phyloP scores from a whole-genome alignment of 2,113 vertebrate genomes.

The Oenanthe melanoleuca region DNA sequence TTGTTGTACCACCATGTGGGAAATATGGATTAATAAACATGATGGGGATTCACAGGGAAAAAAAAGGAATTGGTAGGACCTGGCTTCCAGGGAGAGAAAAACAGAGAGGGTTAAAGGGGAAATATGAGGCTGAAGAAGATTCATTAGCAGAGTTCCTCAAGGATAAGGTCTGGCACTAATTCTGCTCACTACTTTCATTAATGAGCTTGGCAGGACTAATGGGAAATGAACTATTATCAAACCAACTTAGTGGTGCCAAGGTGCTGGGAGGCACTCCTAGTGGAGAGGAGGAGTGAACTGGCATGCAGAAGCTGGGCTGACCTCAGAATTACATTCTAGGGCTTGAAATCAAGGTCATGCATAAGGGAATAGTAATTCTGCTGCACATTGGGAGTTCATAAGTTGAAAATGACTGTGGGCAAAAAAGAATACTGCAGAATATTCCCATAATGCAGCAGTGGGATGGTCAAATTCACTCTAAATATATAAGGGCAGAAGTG shows the following conservation, averaged over 20 bases:
- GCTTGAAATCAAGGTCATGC: neutral
- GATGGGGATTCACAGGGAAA: neutral
- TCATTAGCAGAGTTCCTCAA: neutral
- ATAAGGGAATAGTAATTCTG: neutral
- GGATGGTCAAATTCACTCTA: neutral
- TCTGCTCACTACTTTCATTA: neutral
- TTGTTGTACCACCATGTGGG: neutral
- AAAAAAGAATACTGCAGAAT: neutral
- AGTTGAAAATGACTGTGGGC: neutral
- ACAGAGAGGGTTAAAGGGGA: neutral
- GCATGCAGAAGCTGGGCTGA: neutral
- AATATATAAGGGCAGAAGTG: neutral
- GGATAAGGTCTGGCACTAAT: neutral
- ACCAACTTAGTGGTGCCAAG: neutral
- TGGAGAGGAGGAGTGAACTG: neutral
- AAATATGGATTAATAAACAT: neutral
- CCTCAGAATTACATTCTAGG: neutral
- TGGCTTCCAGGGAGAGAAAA: neutral
- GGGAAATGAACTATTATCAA: neutral
- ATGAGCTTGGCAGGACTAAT: neutral
- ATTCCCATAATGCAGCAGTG: neutral
- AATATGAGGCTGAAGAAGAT: neutral
- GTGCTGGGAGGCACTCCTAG: neutral
- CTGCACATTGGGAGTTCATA: neutral
- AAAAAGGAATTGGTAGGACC: neutral